Conservation (phyloP, 2,113 vertebrate genomes). For the Variabilichromis moorii region DNA sequence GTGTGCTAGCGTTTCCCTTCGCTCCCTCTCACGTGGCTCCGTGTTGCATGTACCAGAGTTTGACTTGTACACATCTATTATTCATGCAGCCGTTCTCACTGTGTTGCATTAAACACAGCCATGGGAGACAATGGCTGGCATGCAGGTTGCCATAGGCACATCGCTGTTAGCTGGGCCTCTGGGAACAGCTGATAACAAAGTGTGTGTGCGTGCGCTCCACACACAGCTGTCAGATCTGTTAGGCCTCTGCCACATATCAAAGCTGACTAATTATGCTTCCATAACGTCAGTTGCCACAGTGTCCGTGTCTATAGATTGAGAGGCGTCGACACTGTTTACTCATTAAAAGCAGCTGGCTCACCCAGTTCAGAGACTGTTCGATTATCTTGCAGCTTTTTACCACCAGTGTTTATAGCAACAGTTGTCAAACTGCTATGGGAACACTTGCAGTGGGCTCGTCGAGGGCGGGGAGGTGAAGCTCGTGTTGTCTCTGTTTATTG, state of each 20-base stretch:
- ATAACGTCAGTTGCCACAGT: not conserved
- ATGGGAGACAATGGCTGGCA: constrained; percentile 33
- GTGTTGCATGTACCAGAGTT: constrained; percentile 5
- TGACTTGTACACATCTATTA: constrained; percentile 51
- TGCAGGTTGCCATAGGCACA: constrained; percentile 56
- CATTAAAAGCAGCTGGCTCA: not conserved
- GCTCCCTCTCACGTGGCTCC: not conserved
- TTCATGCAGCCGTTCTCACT: constrained; percentile 60
- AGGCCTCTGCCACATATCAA: not conserved
- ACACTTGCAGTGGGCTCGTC: not conserved
- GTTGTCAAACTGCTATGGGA: not conserved
- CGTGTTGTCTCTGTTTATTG: constrained; percentile 18
- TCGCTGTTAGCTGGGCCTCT: constrained; percentile 29
- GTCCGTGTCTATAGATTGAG: not conserved
- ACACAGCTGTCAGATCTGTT: constrained; percentile 7
- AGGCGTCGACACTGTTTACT: not conserved
- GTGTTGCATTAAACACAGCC: constrained; percentile 31
- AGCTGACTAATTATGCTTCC: not conserved
- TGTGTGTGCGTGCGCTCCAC: not conserved
- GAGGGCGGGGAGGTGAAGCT: not conserved
- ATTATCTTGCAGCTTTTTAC: not conserved
- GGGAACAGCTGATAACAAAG: constrained; percentile 56
- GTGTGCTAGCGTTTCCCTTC: not conserved
- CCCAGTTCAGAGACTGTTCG: not conserved
- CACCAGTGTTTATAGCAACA: constrained; percentile 35